Evolutionary conservation across 2,797 vertebrate genomes (phyloP).

Genomic region (Lerista edwardsae): DNA sequence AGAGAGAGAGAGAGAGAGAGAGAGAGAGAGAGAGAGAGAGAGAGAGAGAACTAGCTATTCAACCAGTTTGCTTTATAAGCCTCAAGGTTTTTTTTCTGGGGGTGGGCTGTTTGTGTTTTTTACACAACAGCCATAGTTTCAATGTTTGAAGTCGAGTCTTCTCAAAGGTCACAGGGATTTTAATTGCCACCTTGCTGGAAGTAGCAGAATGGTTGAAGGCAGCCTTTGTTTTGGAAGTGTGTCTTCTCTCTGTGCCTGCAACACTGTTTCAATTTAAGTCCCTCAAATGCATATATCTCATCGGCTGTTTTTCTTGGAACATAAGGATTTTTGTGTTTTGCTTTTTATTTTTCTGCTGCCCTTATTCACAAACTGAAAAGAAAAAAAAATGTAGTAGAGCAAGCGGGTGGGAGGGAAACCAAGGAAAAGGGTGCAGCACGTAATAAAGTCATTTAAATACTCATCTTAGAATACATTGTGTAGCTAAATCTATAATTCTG

Average conservation of each 20-base stretch:
- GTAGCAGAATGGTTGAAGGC: not conserved
- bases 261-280: constrained; percentile 1
- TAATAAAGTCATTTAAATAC: not conserved
- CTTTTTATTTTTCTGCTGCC: not conserved
- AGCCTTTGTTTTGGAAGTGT: not conserved
- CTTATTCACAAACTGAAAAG: not conserved
- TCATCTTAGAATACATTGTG: not conserved
- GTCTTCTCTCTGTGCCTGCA: constrained; percentile 1
- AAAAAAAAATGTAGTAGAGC: not conserved
- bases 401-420: no score
- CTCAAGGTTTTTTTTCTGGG: no score
- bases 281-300: not conserved
- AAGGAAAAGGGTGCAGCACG: not conserved
- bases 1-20: no score
- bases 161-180: constrained; percentile 2
- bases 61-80: no score
- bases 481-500: not conserved
- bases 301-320: not conserved
- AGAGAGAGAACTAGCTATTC: no score
- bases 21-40: no score
- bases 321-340: no score
- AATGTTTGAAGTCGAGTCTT: not conserved
- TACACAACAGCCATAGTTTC: not conserved
- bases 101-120: not conserved
- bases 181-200: not conserved